Base-by-base conservation (phyloP, 2,888 invertebrate genomes). In the Caenorhabditis sulstoni region DNA sequence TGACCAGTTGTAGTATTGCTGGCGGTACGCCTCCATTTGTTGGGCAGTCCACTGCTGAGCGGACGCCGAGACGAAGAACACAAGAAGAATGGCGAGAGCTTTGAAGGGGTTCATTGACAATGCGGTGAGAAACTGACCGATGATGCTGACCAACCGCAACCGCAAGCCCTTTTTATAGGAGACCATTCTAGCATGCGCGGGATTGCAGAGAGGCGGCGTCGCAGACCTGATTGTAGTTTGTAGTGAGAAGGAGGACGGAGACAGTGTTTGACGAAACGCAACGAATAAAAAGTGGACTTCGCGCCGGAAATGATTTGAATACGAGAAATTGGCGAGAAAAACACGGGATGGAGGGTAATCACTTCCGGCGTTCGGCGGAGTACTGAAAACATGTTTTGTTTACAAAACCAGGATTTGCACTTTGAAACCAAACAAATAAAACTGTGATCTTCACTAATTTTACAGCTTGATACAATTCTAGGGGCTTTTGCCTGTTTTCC, bases 1-100 rank as follows among this genome's bases (percentile, higher is more conserved):
- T 12, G 16, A 77, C 77, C 77, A 77, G 16, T 77, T 58, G 55
- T 70, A 77, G 39, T 77, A 77, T 37, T 77, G 77, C 9, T 70
- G 70, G 3, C 70, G 70, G 35, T 70, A 77, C 5, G 49, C 77
- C 11, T 50, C 77, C 16, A 77, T 16, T 44, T 77, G 70, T 29
- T 77, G 70, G 2, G 77, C 53, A 18, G 70, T 55, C 70, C 77
- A 77, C 47, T 77, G 70, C 8, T 77, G 73, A 16, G 64, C 57
- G 22, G 14, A 16, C 0, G 11, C n/a, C 3, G 55, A 22, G 11
- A 39, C 9, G 37, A 70, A 22, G 2, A 59, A 7, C 9, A 41
- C 37, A 1, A 50, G 29, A 0, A 70, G 5, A 7, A 18, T 0
- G 14, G 49, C n/a, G 39, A 68, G 11, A 29, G 35, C 44, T 1